Conservation (phyloP, 2,888 invertebrate genomes). For the Ormia ochracea region DNA sequence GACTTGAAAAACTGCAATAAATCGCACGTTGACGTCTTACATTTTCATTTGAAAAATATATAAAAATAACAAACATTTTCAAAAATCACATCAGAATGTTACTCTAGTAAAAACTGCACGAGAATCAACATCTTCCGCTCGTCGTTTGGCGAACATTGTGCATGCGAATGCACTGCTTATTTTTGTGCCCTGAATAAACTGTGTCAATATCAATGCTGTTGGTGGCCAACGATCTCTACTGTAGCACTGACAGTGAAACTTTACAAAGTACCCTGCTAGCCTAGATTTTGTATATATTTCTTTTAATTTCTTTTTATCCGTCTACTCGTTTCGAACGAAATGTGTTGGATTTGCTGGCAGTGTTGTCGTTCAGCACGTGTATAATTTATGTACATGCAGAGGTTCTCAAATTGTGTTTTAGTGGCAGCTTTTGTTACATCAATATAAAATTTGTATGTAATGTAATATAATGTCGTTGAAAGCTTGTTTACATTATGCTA, state of each 20-base stretch:
- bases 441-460: too few relatives aligned
- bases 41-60: conserved; percentile 15
- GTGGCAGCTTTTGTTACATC: neutral
- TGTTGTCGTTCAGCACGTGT: conserved; percentile 44
- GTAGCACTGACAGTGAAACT: conserved; percentile 52
- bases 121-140: neutral
- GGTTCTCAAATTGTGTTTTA: conserved; percentile 22
- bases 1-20: neutral
- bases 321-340: neutral
- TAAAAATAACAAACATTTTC: neutral
- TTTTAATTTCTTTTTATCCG: conserved; percentile 19
- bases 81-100: neutral
- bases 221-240: conserved; percentile 47
- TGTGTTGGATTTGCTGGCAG: conserved; percentile 18
- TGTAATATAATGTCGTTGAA: too few relatives aligned
- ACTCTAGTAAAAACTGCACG: neutral
- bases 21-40: conserved; percentile 28
- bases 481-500: too few relatives aligned
- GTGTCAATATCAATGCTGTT: conserved; percentile 23
- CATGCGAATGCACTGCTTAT: conserved; percentile 35
- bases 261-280: conserved; percentile 51
- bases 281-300: conserved; percentile 35
- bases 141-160: neutral
- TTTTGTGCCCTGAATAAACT: conserved; percentile 33
- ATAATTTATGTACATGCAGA: conserved; percentile 15